Percentiles rank a stretch among this genome's conserved stretches.
Conservation (phyloP, 2,797 vertebrate genomes). For the Paramormyrops hopkinsi region DNA sequence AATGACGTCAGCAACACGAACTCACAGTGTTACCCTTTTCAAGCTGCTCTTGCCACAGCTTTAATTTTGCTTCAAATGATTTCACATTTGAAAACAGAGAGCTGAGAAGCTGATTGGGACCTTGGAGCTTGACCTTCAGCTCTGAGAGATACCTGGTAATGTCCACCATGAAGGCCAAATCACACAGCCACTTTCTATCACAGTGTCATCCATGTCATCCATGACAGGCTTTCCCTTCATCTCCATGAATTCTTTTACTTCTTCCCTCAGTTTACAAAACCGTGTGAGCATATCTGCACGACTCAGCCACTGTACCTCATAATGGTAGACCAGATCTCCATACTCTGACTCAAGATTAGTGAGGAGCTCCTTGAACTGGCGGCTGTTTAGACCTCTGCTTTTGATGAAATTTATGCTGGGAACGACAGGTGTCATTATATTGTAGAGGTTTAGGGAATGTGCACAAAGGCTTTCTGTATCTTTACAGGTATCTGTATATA, state of each 20-base stretch:
- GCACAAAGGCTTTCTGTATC: conserved; percentile 22
- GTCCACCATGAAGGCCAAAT: conserved; percentile 32
- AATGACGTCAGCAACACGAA: too few relatives aligned
- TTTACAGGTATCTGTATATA: too few relatives aligned
- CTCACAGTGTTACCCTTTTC: background rate
- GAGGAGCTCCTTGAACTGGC: conserved; percentile 10
- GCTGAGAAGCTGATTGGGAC: background rate
- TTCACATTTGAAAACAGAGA: background rate
- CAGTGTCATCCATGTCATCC: conserved; percentile 22
- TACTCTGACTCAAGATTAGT: conserved; percentile 6
- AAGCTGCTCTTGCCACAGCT: background rate
- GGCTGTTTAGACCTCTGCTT: conserved; percentile 21
- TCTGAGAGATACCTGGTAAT: conserved; percentile 14
- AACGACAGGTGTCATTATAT: conserved; percentile 22
- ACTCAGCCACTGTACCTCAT: background rate
- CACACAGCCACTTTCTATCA: conserved; percentile 28
- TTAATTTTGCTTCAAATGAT: background rate
- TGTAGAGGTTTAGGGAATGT: conserved; percentile 24
- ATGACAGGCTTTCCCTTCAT: conserved; percentile 32
- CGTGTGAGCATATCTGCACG: background rate
- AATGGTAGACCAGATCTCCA: conserved; percentile 22
- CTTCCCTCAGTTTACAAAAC: conserved; percentile 16
- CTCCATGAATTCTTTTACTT: conserved; percentile 24
- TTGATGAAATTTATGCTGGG: conserved; percentile 20
- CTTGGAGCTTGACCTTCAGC: background rate